Evolutionary conservation across 2,113 vertebrate species (phyloP).

Genomic region (Bettongia penicillata): DNA sequence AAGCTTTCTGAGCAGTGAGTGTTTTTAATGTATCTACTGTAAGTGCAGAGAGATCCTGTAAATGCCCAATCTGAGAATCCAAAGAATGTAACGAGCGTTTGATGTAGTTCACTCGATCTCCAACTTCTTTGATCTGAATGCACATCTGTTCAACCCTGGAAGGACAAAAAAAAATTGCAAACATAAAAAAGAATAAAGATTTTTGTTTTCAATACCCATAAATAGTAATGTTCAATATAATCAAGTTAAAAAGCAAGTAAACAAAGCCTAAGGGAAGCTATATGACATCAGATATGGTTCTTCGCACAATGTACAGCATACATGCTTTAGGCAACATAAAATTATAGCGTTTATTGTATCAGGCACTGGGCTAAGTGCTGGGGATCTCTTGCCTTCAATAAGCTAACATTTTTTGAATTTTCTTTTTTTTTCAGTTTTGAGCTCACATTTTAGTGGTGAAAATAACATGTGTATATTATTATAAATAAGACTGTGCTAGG

Average conservation of each 20-base stretch:
- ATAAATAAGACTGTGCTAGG: not conserved
- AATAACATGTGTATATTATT: not conserved
- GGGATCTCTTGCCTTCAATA: not conserved
- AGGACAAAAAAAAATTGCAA: conserved; percentile 51
- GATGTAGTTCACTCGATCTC: conserved; percentile 98
- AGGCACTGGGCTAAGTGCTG: not conserved
- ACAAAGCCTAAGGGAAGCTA: not conserved
- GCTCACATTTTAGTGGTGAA: not conserved
- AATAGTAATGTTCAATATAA: conserved; percentile 19
- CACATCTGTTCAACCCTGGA: conserved; percentile 97
- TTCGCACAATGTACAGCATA: conserved; percentile 30
- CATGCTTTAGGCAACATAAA: not conserved
- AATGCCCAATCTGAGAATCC: conserved; percentile 98
- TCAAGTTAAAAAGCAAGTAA: conserved; percentile 22
- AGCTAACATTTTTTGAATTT: not conserved
- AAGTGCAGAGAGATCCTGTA: conserved; percentile 97
- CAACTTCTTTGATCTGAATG: conserved; percentile 97
- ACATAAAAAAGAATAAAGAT: conserved; percentile 47
- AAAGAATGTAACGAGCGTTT: conserved; percentile 97
- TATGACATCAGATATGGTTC: conserved; percentile 9
- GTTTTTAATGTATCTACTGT: conserved; percentile 99
- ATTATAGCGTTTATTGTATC: not conserved
- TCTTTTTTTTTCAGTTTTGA: too few species aligned
- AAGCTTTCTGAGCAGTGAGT: conserved; percentile 97
- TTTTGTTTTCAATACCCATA: conserved; percentile 48